A percentile compares a stretch with the other conserved stretches of the same genome.
Evolutionary conservation across 2,797 vertebrate species (phyloP).

Genomic region (Mycteria americana): DNA sequence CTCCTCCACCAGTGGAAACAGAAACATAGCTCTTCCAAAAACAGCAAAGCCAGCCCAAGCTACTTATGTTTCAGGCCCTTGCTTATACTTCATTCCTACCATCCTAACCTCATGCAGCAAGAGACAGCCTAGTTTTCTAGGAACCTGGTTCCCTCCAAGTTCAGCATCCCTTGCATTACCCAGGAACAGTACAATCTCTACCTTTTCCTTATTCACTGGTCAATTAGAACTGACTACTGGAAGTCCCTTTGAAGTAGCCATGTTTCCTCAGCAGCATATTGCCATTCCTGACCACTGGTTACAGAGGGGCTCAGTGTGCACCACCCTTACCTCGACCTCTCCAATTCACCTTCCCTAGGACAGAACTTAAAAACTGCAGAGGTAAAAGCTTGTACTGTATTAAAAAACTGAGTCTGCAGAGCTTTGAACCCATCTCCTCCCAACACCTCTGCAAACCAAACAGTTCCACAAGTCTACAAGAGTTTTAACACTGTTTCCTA

Average conservation of each 20-base stretch:
- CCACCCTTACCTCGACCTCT: background rate
- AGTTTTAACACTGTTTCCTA: background rate
- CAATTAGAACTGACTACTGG: background rate
- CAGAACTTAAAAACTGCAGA: background rate
- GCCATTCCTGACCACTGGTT: background rate
- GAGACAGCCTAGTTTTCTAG: background rate
- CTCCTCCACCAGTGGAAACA: background rate
- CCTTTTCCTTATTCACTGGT: background rate
- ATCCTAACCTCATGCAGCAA: background rate
- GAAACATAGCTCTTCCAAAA: background rate
- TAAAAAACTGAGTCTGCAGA: background rate
- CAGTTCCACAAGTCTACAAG: background rate
- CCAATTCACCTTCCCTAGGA: background rate
- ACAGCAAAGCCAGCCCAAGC: background rate
- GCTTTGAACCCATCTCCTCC: background rate
- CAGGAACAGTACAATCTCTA: background rate
- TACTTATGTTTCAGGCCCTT: background rate
- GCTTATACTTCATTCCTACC: background rate
- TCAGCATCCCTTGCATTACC: background rate
- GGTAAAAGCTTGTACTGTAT: background rate
- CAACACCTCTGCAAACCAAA: background rate
- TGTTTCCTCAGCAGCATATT: background rate
- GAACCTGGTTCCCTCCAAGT: background rate
- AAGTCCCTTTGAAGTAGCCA: background rate
- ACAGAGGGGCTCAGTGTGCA: background rate